Conservation (phyloP, 2,797 vertebrate species). For the Mionectes olivaceus region DNA sequence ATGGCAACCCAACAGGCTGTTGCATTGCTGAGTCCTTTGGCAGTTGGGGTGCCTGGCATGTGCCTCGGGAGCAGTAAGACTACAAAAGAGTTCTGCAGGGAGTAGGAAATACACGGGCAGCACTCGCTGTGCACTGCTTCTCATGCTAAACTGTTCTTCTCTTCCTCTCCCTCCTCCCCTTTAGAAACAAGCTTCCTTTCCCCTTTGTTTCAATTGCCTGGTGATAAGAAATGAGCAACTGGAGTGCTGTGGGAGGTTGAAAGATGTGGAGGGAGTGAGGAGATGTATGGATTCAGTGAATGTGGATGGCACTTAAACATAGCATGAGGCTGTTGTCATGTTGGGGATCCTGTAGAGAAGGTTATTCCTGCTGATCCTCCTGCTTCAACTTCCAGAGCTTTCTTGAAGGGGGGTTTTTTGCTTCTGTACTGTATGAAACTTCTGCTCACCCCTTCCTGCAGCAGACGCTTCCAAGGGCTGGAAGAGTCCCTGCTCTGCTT, state of each 20-base stretch:
- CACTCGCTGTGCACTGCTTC: not conserved
- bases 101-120: constrained; percentile 12
- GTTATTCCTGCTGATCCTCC: not conserved
- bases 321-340: not conserved
- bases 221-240: constrained; percentile 2
- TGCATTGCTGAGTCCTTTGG: constrained; percentile 43
- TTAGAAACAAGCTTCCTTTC: constrained; percentile 1
- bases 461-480: not conserved
- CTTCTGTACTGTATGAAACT: not conserved
- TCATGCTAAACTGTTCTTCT: not conserved
- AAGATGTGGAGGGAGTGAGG: not conserved
- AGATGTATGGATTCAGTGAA: not conserved
- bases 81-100: constrained; percentile 40
- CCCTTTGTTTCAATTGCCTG: constrained; percentile 4
- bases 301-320: not conserved
- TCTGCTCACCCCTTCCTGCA: not conserved
- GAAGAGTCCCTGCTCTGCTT: not conserved
- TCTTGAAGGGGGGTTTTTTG: not conserved
- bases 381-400: not conserved
- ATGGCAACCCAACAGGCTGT: constrained; percentile 48
- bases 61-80: not conserved
- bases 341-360: not conserved
- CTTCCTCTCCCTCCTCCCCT: not conserved
- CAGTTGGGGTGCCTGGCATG: constrained; percentile 45
- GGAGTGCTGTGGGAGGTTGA: not conserved